These are phyloP conservation scores for Pocillopora grandis DNA, from an alignment of 92 coral and sea anemone species.

Conservation along the genomic window DNA sequence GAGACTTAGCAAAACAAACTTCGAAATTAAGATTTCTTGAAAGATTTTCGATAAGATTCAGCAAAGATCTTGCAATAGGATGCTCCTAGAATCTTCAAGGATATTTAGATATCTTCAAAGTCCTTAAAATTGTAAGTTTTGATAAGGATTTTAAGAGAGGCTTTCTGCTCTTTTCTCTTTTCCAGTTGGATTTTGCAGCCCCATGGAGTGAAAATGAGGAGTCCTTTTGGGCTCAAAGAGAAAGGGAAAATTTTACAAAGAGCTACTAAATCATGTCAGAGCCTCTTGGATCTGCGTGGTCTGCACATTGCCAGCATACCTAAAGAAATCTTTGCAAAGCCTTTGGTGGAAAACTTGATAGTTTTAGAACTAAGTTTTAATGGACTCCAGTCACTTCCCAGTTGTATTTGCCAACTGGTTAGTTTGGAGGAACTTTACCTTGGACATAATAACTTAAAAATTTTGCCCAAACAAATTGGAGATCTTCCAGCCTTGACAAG, in stretches of 20 bases:
- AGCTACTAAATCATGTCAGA: slow-evolving; percentile 76
- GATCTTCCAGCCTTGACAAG: slow-evolving; percentile 44
- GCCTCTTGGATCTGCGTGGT: slow-evolving; percentile 71
- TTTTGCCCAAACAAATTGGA: slow-evolving; percentile 58
- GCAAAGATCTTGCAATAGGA: too few relatives aligned
- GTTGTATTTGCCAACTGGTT: slow-evolving; percentile 48
- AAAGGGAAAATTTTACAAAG: slow-evolving; percentile 72
- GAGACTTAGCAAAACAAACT: too few relatives aligned
- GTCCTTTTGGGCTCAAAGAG: slow-evolving; percentile 76
- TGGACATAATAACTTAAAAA: slow-evolving; percentile 52
- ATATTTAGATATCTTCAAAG: too few relatives aligned
- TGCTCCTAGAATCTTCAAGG: too few relatives aligned
- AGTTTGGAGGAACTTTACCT: slow-evolving; percentile 69
- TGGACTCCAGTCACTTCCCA: slow-evolving; percentile 56
- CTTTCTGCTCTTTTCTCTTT: neutral
- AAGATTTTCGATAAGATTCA: too few relatives aligned
- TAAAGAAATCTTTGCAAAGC: slow-evolving; percentile 42
- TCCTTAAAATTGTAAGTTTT: neutral
- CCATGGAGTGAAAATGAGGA: slow-evolving; percentile 70
- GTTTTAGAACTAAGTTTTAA: slow-evolving; percentile 76
- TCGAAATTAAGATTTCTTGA: too few relatives aligned
- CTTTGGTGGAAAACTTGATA: slow-evolving; percentile 52
- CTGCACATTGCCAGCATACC: slow-evolving; percentile 61
- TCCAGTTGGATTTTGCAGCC: slow-evolving; percentile 3
- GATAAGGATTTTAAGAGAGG: neutral